A percentile compares a stretch with the other conserved stretches of the same genome.
phyloP scores from a whole-genome alignment of 2,797 vertebrate genomes.

The Phaenicophaeus curvirostris region DNA sequence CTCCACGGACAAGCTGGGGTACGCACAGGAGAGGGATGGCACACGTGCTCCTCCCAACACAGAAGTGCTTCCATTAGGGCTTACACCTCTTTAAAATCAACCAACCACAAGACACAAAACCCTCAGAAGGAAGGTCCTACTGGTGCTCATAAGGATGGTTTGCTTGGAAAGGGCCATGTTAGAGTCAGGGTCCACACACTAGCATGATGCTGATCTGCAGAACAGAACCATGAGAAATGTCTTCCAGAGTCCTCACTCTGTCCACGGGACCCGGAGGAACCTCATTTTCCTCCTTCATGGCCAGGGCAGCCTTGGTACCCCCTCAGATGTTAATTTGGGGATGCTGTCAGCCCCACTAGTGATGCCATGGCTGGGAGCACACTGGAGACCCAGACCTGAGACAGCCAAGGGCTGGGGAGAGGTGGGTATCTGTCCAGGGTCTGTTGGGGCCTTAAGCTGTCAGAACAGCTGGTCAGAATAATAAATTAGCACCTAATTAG shows the following conservation, averaged over 20 bases:
- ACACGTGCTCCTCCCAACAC: background rate
- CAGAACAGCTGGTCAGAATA: slow-evolving; percentile 10
- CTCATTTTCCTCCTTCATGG: background rate
- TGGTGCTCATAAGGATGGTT: background rate
- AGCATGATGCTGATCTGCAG: background rate
- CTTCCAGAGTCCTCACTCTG: fast-evolving
- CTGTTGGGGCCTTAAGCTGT: background rate
- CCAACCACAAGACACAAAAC: background rate
- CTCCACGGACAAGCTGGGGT: background rate
- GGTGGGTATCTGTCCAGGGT: no score
- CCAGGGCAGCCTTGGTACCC: background rate
- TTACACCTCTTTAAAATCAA: background rate
- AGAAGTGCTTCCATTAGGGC: background rate
- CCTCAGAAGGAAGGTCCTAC: fast-evolving
- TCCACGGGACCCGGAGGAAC: fast-evolving
- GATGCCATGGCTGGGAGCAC: background rate
- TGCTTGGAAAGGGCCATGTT: background rate
- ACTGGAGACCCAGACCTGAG: background rate
- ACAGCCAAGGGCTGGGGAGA: background rate
- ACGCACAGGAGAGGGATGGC: background rate
- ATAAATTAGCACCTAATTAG: slow-evolving; percentile 62
- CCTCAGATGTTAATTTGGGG: background rate
- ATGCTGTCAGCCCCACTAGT: background rate
- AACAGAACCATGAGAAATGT: background rate
- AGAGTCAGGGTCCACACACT: fast-evolving